Evolutionary conservation across 1,140 invertebrate genomes (phyloP), one percentile per base, ranked within the genome.

Genomic region (Protaetia brevitarsis): DNA sequence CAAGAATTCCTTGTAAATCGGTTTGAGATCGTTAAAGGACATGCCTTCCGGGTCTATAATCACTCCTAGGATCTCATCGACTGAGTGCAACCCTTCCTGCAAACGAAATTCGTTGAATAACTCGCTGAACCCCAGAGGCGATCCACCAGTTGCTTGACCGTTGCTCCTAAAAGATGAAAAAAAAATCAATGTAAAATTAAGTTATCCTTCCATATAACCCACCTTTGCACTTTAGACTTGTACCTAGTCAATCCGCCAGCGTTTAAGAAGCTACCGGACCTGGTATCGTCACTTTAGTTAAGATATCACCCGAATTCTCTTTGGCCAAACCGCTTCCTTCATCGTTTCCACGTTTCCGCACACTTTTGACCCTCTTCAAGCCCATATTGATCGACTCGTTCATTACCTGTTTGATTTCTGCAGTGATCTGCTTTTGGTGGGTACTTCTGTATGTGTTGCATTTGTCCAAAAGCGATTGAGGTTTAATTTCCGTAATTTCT

Each of bases 1-100:
- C 23, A 95, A 79, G 73, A 95, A 92, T 80, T 95, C 92, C 78
- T 94, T 93, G 76, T 95, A 94, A 34, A 94, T 89, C 2, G 93
- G 93, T 77, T 94, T 94, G 56, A 95, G 80, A 70, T 94, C 92
- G 79, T 94, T 95, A 79, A 94, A 95, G 19, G 91, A 93, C 92
- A 95, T 95, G 57, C 93, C 92, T 75, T 94, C 90, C 0, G 91
- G 87, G 80, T 94, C 91, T 66, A 95, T 93, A 71, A 95, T 94
- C 69, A 89, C 88, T 69, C 89, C 88, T 11, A 95, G 82, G 63
- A 95, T 93, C 73, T 94, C 92, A 77, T 95, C 93, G 78, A 94
- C 87, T 60, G 89, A 93, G 73, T 91, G 89, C 23, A 94, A 81
- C 68, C 92, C 92, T 78, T 94, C 92, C 79, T 93, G 90, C 67